Conservation (phyloP, 2,113 vertebrate genomes). For the Ceyx melanurus region DNA sequence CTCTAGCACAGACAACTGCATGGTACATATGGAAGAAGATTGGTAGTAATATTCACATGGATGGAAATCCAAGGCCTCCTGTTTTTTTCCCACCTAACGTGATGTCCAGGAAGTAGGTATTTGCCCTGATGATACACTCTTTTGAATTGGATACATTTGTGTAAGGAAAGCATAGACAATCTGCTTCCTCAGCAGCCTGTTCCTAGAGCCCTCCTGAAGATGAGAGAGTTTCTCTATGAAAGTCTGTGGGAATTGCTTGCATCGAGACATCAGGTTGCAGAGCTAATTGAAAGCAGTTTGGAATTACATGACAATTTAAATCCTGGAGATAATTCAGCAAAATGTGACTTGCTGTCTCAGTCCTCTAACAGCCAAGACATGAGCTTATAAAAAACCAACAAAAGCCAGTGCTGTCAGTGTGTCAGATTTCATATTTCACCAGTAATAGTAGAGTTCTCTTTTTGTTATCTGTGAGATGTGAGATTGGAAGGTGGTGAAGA, state of each 20-base stretch:
- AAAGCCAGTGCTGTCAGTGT: not conserved
- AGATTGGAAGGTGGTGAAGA: not conserved
- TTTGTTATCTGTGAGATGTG: not conserved
- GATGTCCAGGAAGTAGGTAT: not conserved
- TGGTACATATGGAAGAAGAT: not conserved
- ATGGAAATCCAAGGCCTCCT: not conserved
- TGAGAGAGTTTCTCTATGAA: not conserved
- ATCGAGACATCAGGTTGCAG: not conserved
- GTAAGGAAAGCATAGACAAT: not conserved
- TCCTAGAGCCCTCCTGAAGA: not conserved
- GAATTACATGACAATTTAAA: not conserved
- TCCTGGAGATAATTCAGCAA: not conserved
- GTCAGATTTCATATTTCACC: constrained; percentile 1
- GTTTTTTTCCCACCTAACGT: not conserved
- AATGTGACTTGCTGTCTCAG: not conserved
- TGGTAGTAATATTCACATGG: not conserved
- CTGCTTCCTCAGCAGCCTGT: not conserved
- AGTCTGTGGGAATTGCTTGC: not conserved
- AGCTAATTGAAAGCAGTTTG: not conserved
- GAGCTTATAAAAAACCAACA: not conserved
- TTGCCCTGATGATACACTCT: not conserved
- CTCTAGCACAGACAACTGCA: not conserved
- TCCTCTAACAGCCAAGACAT: not conserved
- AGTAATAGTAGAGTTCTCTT: not conserved
- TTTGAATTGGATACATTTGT: not conserved